These are phyloP conservation scores for Tenualosa thibaudeaui DNA, from an alignment of 2,797 vertebrate genomes.

Conservation along the genomic window DNA sequence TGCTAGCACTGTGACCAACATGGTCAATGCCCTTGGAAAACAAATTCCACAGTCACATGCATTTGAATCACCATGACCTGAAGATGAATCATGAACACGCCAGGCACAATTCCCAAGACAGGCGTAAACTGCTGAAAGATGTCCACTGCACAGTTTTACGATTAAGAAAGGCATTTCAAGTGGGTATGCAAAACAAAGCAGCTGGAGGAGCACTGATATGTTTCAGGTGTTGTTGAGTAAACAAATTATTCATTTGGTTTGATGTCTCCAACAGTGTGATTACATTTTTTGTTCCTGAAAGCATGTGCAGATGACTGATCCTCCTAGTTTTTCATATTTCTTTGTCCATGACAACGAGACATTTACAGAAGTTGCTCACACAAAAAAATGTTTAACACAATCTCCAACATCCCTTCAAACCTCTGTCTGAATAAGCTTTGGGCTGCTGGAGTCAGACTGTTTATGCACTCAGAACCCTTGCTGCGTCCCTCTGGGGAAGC, in stretches of 20 bases:
- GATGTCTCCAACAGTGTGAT: neutral
- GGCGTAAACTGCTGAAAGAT: slow-evolving; percentile 4
- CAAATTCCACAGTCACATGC: slow-evolving; percentile 55
- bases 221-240: neutral
- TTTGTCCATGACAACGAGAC: no score
- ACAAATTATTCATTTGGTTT: neutral
- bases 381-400: no score
- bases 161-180: neutral
- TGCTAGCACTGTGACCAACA: slow-evolving; percentile 35
- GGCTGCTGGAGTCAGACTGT: neutral
- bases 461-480: neutral
- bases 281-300: neutral
- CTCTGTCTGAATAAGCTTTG: neutral
- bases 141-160: neutral
- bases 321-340: no score
- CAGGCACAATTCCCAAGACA: neutral
- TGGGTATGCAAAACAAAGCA: neutral
- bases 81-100: slow-evolving; percentile 52
- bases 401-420: neutral
- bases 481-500: slow-evolving; percentile 64
- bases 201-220: neutral
- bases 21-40: slow-evolving; percentile 40
- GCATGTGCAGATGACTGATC: neutral
- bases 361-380: no score
- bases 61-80: slow-evolving; percentile 45